Percentiles rank a stretch among this genome's conserved stretches.
phyloP scores from a whole-genome alignment of 2,113 vertebrate species.

The Charina bottae region DNA sequence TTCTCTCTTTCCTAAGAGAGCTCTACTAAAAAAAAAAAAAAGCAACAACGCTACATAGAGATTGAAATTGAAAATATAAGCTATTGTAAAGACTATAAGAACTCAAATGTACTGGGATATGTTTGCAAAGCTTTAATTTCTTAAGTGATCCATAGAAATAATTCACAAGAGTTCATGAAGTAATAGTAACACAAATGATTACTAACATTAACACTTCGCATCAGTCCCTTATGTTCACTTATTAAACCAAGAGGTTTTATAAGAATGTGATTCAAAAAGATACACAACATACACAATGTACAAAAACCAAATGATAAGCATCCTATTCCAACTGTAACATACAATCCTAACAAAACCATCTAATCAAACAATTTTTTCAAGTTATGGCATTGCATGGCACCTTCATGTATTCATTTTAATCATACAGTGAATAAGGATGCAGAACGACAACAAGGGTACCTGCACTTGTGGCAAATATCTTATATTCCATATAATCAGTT shows the following conservation, averaged over 20 bases:
- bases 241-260: slow-evolving; percentile 50
- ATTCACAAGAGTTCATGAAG: slow-evolving; percentile 62
- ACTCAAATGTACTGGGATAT: slow-evolving; percentile 60
- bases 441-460: slow-evolving; percentile 63
- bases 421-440: slow-evolving; percentile 45
- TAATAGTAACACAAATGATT: slow-evolving; percentile 52
- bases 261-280: slow-evolving; percentile 53
- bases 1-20: slow-evolving; percentile 53
- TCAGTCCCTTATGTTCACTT: slow-evolving; percentile 66
- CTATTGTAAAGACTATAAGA: slow-evolving; percentile 69
- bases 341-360: slow-evolving; percentile 74
- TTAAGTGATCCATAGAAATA: slow-evolving; percentile 60
- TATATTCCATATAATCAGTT: slow-evolving; percentile 77
- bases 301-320: slow-evolving; percentile 53
- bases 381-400: slow-evolving; percentile 58
- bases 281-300: slow-evolving; percentile 55
- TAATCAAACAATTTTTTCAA: slow-evolving; percentile 74
- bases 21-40: slow-evolving; percentile 60
- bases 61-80: slow-evolving; percentile 61
- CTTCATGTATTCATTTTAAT: slow-evolving; percentile 54
- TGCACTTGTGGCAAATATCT: slow-evolving; percentile 77
- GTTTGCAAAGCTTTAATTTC: slow-evolving; percentile 62
- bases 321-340: slow-evolving; percentile 58
- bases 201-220: slow-evolving; percentile 61
- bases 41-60: slow-evolving; percentile 66